Evolutionary conservation across 2,888 invertebrate species (phyloP), one percentile per base, ranked within the genome.

Genomic region (Polydesmus complanatus): DNA sequence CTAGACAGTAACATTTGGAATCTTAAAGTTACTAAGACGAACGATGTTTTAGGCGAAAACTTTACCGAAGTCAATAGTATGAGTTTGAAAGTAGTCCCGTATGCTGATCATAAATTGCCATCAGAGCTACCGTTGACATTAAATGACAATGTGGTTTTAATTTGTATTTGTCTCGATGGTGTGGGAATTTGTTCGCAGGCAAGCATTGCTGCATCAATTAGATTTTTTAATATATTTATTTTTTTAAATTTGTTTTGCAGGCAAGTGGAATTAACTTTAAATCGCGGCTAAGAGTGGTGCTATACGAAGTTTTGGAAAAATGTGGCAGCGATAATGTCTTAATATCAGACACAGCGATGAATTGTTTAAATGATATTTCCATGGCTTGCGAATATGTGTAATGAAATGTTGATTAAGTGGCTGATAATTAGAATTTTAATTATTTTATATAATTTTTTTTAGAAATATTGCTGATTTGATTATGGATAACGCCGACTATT

Each of bases 281-380:
- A 11, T 21, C 23, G 1, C 18, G 27, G 11, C 21, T 60, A 14
- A 54, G 53, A 47, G 22, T 3, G 1, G 60, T 60, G 1, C 27
- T 60, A 22, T 55, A 60, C 49, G 47, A 54, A 8, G 48, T 60
- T 2, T 21, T 60, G 54, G 60, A 60, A 26, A 60, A 60, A 49
- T 25, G 53, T 8, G 60, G 55, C 1, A 55, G 55, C 27, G 3
- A 19, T 3, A 49, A 47, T 19, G 27, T 27, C 1, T 22, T 55
- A 18, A 55, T 60, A 5, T 60, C 60, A 23, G 22, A 60, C 11
- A 37, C 60, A 1, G 54, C 60, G 1, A 27, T 25, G 22, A 18
- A 22, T 14, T 11, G 37, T 3, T 48, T 60, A 21, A 22, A 25
- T 25, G 21, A 23, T 3, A 49, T 60, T 2, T 11, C 54, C 1